Evolutionary conservation across 2,113 vertebrate species (phyloP), one percentile per base, ranked within the genome.

Genomic region (Oriolus oriolus): DNA sequence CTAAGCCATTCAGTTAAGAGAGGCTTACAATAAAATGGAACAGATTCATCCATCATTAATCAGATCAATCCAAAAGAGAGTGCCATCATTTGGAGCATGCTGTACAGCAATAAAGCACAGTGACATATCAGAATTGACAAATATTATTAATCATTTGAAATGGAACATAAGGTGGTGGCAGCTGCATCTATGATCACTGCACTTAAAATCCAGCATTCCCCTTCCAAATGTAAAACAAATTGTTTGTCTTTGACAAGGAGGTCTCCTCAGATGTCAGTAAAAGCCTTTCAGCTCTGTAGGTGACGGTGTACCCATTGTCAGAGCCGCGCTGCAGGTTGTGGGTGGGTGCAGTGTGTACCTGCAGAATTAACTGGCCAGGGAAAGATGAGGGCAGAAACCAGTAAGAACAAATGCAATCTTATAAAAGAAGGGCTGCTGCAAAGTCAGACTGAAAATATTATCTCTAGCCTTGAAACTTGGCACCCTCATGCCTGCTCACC

Each of bases 81-180:
- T 54, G 64, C 75, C 83, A 93, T 96, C 96, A 92, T 90, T 96
- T 96, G 91, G 89, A 97, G 89, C 68, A 50, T 39, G 60, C 92
- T 78, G 78, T 87, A 87, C 91, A 95, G 93, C 85, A 95, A 85
- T 61, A 84, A 92, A 95, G 75, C 82, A 84, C 91, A 95, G 74
- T 78, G 92, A 90, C 92, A 93, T 81, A 83, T 76, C 50, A 20
- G 97, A 97, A 96, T 86, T 97, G 96, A 94, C 96, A 98, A 97
- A 97, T 96, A 97, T 95, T 98, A 97, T 97, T 97, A 97, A 97
- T 98, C 94, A 96, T 97, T 96, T 61, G 69, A 94, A 96, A 95
- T 27, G 24, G 92, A 98, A 90, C 97, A 98, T 97, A 98, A 97
- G 98, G 97, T 66, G 52, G 56, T 89, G 97, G 84, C 98, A 98